Base-by-base conservation (phyloP, 2,797 vertebrate genomes). In the Sylvia borin region DNA sequence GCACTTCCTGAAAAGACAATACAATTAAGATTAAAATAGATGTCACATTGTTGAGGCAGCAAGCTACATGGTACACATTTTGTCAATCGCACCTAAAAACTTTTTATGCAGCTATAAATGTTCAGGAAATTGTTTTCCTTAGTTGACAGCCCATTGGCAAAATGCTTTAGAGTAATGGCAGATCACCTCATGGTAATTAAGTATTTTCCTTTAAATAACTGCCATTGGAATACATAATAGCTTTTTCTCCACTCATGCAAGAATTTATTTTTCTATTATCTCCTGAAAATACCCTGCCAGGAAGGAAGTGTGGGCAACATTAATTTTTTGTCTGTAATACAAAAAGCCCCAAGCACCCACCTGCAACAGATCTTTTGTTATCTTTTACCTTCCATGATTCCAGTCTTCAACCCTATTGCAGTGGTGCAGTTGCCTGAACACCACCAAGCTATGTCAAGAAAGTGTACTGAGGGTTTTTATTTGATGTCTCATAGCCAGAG, bases 1-100 rank as follows among this genome's bases (percentile, higher is more conserved):
- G 51, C 47, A 75, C 53, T 64, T 88, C 84, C 97, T 97, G 86
- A 76, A 95, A 97, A 62, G 58, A 58, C 9, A 92, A 68, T 12
- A 47, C 7, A 75, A 80, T 79, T 45, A 72, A 68, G 31, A 60
- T 61, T 62, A 58, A 77, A 67, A 66, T 40, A 80, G 71, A 51
- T 68, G 20, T 26, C 5, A 4, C 71, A 34, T 7, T 12, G 16
- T 68, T 75, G 67, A 85, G 38, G 53, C 19, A 77, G 29, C 17
- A 57, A 64, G 25, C 16, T 86, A 61, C 20, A 48, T 40, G 7
- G 18, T 42, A 29, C 18, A 45, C 2, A 42, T 7, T 90, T 85
- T 70, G 10, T 86, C 45, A 64, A n/a, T 62, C 66, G 65, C 31
- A 77, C 7, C 67, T 61, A 55, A 40, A 36, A 90, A 27, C 20